phyloP scores from a whole-genome alignment of 2,797 vertebrate genomes.

The Fistularia tabacaria region DNA sequence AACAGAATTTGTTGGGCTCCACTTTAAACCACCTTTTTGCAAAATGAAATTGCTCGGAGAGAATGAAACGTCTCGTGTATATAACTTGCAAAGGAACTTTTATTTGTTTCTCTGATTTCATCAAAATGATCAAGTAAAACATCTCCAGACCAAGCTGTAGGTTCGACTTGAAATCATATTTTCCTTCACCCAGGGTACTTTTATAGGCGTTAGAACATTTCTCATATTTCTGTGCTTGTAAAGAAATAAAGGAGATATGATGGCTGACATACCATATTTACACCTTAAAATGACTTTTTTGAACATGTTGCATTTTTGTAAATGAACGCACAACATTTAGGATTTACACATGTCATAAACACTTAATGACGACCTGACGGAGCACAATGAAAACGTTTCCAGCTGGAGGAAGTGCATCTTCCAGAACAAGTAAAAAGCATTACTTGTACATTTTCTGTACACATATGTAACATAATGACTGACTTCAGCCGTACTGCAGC shows the following conservation, averaged over 20 bases:
- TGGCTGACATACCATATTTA: slow-evolving; percentile 52
- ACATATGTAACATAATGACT: slow-evolving; percentile 18
- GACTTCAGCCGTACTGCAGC: slow-evolving; percentile 16
- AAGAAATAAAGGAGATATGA: slow-evolving; percentile 20
- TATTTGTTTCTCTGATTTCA: slow-evolving; percentile 51
- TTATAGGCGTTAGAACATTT: background rate
- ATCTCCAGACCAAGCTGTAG: no score
- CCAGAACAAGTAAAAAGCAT: slow-evolving; percentile 13
- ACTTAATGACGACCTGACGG: slow-evolving; percentile 1
- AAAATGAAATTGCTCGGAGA: slow-evolving; percentile 18
- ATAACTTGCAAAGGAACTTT: slow-evolving; percentile 51
- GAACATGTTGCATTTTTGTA: slow-evolving; percentile 34
- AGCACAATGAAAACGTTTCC: no score
- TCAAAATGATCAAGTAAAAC: slow-evolving; percentile 11
- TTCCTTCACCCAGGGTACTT: background rate
- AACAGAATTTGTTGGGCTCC: no score
- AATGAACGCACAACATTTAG: slow-evolving; percentile 47
- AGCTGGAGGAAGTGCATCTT: background rate
- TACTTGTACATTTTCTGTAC: slow-evolving; percentile 17
- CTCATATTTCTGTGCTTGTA: no score
- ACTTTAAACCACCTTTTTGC: slow-evolving; percentile 7
- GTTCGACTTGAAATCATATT: no score
- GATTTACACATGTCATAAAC: slow-evolving; percentile 54
- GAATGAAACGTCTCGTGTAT: no score
- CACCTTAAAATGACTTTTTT: slow-evolving; percentile 51